Conservation (phyloP, 2,797 vertebrate genomes). For the Anisognathus igniventris region DNA sequence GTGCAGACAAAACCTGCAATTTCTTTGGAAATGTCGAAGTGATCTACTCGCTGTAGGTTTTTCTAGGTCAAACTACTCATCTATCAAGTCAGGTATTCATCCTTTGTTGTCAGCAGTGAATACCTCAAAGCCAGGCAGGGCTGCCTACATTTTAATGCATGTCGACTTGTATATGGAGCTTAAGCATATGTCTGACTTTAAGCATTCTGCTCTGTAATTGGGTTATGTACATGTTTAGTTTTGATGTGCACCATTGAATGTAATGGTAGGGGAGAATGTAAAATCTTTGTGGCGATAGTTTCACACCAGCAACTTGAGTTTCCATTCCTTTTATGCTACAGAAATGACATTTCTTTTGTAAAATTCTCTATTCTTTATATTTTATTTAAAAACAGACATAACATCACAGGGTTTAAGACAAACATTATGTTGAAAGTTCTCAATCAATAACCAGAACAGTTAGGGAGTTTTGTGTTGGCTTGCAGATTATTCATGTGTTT, state of each 20-base stretch:
- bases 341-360: rapidly evolving
- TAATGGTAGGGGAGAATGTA: not conserved
- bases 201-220: not conserved
- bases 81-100: constrained; percentile 62
- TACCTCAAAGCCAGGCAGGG: constrained; percentile 20
- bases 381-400: not conserved
- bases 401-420: too few species aligned
- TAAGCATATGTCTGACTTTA: not conserved
- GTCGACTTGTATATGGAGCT: not conserved
- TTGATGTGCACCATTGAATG: not conserved
- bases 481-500: not conserved
- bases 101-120: constrained; percentile 57
- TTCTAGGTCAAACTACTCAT: constrained; percentile 36
- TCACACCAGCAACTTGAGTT: not conserved
- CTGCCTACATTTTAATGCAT: constrained; percentile 11
- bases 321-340: not conserved
- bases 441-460: not conserved
- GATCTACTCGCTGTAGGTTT: constrained; percentile 34
- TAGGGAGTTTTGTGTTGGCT: not conserved
- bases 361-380: not conserved
- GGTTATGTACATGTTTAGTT: not conserved
- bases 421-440: not conserved
- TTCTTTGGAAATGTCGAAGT: constrained; percentile 21
- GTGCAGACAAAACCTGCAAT: not conserved
- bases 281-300: not conserved